These are phyloP conservation scores for chimpanzee (Pan troglodytes) DNA, from an alignment of 2,113 vertebrate genomes.

Conservation along the genomic window NHGRI_mPanTro3-v2.1_pri NC_072410.2:51415001-51415500, in stretches of 20 bases:
- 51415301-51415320: neutral
- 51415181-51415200: neutral
- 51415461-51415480: neutral
- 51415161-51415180: neutral
- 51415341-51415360: neutral
- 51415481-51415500: neutral
- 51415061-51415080: neutral
- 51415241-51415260: neutral
- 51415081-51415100: neutral
- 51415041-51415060: neutral
- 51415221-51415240: neutral
- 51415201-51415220: neutral
- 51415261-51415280: neutral
- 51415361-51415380: neutral
- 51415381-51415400: neutral
- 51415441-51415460: conserved; percentile 10
- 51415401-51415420: neutral
- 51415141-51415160: neutral
- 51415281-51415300: neutral
- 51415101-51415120: neutral
- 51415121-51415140: neutral
- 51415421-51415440: neutral
- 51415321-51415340: neutral
- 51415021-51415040: neutral
- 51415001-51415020: neutral